Evolutionary conservation across 1,140 invertebrate species (phyloP), one percentile per base, ranked within the genome.

Genomic region (Drosophila ironensis): DNA sequence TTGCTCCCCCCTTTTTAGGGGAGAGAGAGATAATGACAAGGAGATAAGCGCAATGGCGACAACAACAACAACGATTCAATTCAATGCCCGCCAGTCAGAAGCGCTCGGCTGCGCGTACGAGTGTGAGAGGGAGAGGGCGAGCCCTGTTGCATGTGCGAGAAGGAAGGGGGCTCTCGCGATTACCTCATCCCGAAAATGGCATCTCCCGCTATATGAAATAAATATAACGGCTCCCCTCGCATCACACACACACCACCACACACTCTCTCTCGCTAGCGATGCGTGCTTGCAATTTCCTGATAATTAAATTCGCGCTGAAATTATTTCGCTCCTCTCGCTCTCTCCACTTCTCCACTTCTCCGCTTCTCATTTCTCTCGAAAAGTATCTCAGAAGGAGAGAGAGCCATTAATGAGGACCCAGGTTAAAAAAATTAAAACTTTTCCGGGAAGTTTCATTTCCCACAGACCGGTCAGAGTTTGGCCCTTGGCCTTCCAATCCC

Each of bases 31-130:
- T 88, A 88, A 88, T 88, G 63, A 46, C 40, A 56, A 70, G 69
- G 75, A 88, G 86, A 88, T 88, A 88, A 88, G 81, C 54, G 52
- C 69, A 64, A 73, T 73, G 60, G 53, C 45, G 48, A 67, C 70
- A 70, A 51, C 61, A 53, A 61, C 60, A 60, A 76, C 52, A 35
- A 54, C 27, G 9, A 41, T 44, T 42, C 28, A 41, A 50, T 59
- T 53, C 35, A 77, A 84, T 86, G 86, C 86, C 84, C 84, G 86
- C 84, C 84, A 88, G 84, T 88, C 84, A 88, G 80, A 82, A 84
- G 51, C 80, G 60, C 75, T 74, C 80, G 70, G n/a, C 75, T 78
- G 50, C 37, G 41, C 14, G 33, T 80, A 69, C 70, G 64, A 80
- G 68, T 64, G 68, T 71, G 70, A 72, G 78, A 74, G 59, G 57